These are phyloP conservation scores for Leucoptera coffeella DNA, from an alignment of 2,888 invertebrate species.

Conservation along the genomic window DNA sequence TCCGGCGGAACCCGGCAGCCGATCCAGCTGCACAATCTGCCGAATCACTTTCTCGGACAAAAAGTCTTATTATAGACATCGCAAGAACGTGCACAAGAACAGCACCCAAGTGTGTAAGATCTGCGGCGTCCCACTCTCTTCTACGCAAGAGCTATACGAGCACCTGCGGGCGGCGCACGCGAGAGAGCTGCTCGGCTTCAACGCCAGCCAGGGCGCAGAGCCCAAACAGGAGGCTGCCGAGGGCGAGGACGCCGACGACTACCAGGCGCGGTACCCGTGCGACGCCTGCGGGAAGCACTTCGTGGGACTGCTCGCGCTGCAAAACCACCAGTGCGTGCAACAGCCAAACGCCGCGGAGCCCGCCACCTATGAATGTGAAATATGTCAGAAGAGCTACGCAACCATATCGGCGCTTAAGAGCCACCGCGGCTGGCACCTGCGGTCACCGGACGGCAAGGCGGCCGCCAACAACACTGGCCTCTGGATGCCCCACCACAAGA, in stretches of 20 bases:
- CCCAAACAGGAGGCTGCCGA: slow-evolving; percentile 24
- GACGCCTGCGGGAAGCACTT: slow-evolving; percentile 51
- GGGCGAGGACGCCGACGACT: slow-evolving; percentile 29
- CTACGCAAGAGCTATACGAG: slow-evolving; percentile 57
- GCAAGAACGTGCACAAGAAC: slow-evolving; percentile 49
- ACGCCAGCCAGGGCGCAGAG: slow-evolving; percentile 28
- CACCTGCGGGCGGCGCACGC: slow-evolving; percentile 56
- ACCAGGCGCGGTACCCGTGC: slow-evolving; percentile 48
- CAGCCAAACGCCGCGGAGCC: slow-evolving; percentile 18
- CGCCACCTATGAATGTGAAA: slow-evolving; percentile 54
- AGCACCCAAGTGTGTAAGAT: slow-evolving; percentile 55
- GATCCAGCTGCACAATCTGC: slow-evolving; percentile 56
- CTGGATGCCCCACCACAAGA: slow-evolving; percentile 51
- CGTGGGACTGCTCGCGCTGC: slow-evolving; percentile 41
- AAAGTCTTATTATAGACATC: slow-evolving; percentile 55
- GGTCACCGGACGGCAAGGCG: slow-evolving; percentile 50
- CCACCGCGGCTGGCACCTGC: slow-evolving; percentile 62
- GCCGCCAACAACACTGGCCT: slow-evolving; percentile 44
- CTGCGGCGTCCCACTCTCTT: slow-evolving; percentile 57
- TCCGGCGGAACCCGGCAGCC: slow-evolving; percentile 20
- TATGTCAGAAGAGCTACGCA: slow-evolving; percentile 60
- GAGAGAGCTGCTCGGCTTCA: slow-evolving; percentile 40
- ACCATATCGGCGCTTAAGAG: slow-evolving; percentile 61
- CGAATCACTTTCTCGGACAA: slow-evolving; percentile 55
- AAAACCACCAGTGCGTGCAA: slow-evolving; percentile 49